Evolutionary conservation across 2,888 invertebrate genomes (phyloP).

Genomic region (Macaria liturata): DNA sequence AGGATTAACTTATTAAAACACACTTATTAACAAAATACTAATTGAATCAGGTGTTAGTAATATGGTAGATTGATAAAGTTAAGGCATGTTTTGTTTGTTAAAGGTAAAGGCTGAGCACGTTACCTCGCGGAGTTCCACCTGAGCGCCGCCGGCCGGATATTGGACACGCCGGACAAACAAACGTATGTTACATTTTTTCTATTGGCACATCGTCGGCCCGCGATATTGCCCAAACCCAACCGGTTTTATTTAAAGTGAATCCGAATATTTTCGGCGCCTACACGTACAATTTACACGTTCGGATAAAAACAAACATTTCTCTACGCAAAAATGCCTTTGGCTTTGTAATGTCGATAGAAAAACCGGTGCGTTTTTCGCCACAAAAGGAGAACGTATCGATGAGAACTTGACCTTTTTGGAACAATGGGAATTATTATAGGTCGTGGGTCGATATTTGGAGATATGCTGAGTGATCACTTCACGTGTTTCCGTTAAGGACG

Average conservation of each 20-base stretch:
- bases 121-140: too few relatives aligned
- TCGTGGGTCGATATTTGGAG: slow-evolving; percentile 26
- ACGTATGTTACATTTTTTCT: slow-evolving; percentile 31
- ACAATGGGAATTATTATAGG: slow-evolving; percentile 41
- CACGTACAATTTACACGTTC: slow-evolving; percentile 16
- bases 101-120: too few relatives aligned
- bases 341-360: slow-evolving; percentile 22
- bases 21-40: too few relatives aligned
- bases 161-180: slow-evolving; percentile 30
- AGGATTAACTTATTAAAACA: too few relatives aligned
- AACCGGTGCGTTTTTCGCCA: slow-evolving; percentile 22
- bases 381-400: slow-evolving; percentile 27
- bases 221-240: slow-evolving; percentile 29
- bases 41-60: too few relatives aligned
- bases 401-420: slow-evolving; percentile 47
- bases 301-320: slow-evolving; percentile 31
- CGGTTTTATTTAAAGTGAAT: slow-evolving; percentile 34
- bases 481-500: slow-evolving; percentile 17
- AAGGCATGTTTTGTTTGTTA: too few relatives aligned
- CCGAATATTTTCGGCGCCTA: slow-evolving; percentile 24
- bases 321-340: slow-evolving; percentile 27
- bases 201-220: slow-evolving; percentile 31
- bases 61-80: too few relatives aligned
- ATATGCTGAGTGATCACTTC: slow-evolving; percentile 20
- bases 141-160: slow-evolving; percentile 19